phyloP scores from a whole-genome alignment of 2,888 invertebrate species.

The Alcis repandata region DNA sequence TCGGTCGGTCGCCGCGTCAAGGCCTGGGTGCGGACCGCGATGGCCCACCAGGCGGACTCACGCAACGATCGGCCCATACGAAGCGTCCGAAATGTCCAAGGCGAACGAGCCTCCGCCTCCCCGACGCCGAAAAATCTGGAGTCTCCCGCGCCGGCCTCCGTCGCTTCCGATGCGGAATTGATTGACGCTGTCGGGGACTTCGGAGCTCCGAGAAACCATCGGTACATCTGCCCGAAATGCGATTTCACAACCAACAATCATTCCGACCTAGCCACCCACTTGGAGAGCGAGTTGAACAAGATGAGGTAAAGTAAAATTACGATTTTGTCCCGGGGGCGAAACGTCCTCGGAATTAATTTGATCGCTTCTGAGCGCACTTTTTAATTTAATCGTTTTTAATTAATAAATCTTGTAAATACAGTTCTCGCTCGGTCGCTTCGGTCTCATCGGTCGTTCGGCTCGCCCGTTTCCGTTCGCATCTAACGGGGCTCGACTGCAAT shows the following conservation, averaged over 20 bases:
- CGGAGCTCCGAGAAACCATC: conserved; percentile 57
- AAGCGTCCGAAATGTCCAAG: conserved; percentile 58
- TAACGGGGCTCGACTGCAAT: conserved; percentile 33
- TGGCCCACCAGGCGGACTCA: conserved; percentile 66
- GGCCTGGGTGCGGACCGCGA: conserved; percentile 78
- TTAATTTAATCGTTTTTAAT: no score
- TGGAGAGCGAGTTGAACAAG: conserved; percentile 74
- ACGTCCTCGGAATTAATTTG: conserved; percentile 2
- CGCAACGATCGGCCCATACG: conserved; percentile 61
- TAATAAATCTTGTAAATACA: no score
- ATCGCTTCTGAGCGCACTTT: no score
- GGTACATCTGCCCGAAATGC: conserved; percentile 75
- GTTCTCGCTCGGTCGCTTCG: conserved; percentile 19
- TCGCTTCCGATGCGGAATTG: conserved; percentile 51
- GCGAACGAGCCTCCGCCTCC: conserved; percentile 40
- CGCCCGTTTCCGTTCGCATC: no score
- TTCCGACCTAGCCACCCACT: conserved; percentile 65
- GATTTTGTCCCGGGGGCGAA: no score
- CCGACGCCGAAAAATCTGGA: conserved; percentile 31
- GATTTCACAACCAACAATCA: conserved; percentile 58
- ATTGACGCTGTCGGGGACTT: conserved; percentile 69
- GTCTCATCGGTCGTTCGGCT: no score
- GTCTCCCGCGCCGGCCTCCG: conserved; percentile 20
- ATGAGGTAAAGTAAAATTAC: conserved; percentile 69
- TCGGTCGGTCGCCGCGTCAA: conserved; percentile 79